phyloP scores from a whole-genome alignment of 2,797 vertebrate species.

The Simalia tracyae region DNA sequence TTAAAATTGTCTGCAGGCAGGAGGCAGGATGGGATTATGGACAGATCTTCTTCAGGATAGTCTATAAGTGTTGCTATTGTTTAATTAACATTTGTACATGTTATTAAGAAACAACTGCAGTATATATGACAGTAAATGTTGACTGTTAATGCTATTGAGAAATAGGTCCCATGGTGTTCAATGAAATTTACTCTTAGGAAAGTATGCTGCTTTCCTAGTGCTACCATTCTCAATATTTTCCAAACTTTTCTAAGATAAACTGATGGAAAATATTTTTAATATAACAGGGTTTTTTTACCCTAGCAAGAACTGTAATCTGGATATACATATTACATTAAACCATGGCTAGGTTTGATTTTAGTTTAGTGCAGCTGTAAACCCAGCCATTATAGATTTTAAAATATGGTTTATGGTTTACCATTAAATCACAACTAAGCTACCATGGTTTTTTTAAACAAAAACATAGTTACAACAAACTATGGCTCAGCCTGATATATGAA shows the following conservation, averaged over 20 bases:
- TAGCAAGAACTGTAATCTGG: not conserved
- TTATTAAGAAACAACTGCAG: not conserved
- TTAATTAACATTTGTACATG: not conserved
- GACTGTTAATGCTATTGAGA: not conserved
- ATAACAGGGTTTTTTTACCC: not conserved
- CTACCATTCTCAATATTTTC: not conserved
- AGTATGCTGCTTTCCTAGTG: not conserved
- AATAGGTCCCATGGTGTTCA: not conserved
- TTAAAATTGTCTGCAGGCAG: slow-evolving; percentile 48
- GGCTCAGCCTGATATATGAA: not conserved
- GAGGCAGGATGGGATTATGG: slow-evolving; percentile 34
- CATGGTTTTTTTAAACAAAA: no score
- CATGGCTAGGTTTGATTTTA: no score
- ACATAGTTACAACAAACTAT: no score
- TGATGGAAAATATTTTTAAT: not conserved
- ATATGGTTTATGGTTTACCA: no score
- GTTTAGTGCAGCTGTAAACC: no score
- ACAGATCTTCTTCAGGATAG: not conserved
- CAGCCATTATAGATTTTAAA: no score
- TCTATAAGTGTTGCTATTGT: no score
- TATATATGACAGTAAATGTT: not conserved
- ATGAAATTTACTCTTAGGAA: not conserved
- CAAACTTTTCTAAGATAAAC: not conserved
- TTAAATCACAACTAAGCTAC: no score
- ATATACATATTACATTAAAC: no score